These are phyloP conservation scores for Hydropotes inermis DNA, from an alignment of 2,113 vertebrate genomes.

Conservation along the genomic window DNA sequence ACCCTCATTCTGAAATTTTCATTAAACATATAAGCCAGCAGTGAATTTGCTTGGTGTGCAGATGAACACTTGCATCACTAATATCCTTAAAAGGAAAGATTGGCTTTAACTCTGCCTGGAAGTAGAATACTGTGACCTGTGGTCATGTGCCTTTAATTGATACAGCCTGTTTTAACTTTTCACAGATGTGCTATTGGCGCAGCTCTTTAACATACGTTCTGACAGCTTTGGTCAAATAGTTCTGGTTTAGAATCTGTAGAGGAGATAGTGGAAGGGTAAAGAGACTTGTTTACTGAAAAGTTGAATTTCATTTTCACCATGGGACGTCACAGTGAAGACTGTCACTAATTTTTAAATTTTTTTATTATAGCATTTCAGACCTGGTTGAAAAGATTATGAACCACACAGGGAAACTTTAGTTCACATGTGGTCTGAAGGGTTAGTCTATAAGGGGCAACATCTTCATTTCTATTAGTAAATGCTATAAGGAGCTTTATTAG, in stretches of 20 bases:
- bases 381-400: not conserved
- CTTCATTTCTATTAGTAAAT: not conserved
- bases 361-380: not conserved
- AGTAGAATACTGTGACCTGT: conserved; percentile 67
- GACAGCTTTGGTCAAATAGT: conserved; percentile 60
- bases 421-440: not conserved
- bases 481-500: not conserved
- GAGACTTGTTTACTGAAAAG: conserved; percentile 7
- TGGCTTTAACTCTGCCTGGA: conserved; percentile 64
- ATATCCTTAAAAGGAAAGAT: conserved; percentile 58
- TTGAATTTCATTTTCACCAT: conserved; percentile 55
- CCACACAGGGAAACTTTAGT: not conserved
- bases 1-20: conserved; percentile 60
- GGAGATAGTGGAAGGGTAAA: not conserved
- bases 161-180: conserved; percentile 69
- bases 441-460: not conserved
- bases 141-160: conserved; percentile 68
- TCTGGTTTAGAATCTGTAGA: conserved; percentile 49
- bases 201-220: conserved; percentile 34
- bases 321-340: not conserved
- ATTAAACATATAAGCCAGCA: conserved; percentile 55
- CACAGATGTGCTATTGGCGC: conserved; percentile 69
- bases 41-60: conserved; percentile 2
- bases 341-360: not conserved
- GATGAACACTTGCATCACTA: conserved; percentile 1